Evolutionary conservation across 2,797 vertebrate species (phyloP), one percentile per base, ranked within the genome.

Genomic region (Macropus fuliginosus): DNA sequence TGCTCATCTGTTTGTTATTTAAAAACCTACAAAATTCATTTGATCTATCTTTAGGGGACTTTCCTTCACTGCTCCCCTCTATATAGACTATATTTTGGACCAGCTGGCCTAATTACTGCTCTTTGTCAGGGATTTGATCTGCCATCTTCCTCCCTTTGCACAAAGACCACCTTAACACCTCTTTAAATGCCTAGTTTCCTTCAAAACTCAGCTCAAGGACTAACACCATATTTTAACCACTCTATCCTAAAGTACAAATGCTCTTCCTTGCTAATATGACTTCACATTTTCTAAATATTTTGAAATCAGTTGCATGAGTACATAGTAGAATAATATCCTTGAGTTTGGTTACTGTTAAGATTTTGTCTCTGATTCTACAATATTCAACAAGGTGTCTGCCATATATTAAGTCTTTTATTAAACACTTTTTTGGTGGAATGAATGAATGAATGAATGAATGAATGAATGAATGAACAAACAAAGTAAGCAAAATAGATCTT

Each of bases 401-500:
- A 11, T 46, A 28, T 4, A 50, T 9, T 8, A 46, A 21, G 12
- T 27, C 3, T 46, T 81, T 87, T 87, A 50, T 87, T 46, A 46
- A n/a, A 74, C 34, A 46, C 50, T 46, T 46, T 10, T 46, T 66
- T 24, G 5, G 6, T 27, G 21, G 34, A 66, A 31, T 16, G 62
- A 74, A 66, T 18, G 28, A 46, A 40, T 46, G 18, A 81, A 81
- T 27, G 34, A 40, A 74, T 1, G 13, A 46, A 50, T 18, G 28
- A 40, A 40, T 46, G 18, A 81, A 81, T 27, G 34, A 40, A 74
- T 1, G 14, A 46, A 50, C 27, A 40, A 50, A 87, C 52, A 0
- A 52, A 52, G 6, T 52, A 6, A 87, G 31, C 56, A 96, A 92
- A 95, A 94, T 4, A n/a, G 21, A 55, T 94, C 9, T 95, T 95